Base-by-base conservation (phyloP, 2,888 invertebrate genomes). In the Psylliodes chrysocephalus region DNA sequence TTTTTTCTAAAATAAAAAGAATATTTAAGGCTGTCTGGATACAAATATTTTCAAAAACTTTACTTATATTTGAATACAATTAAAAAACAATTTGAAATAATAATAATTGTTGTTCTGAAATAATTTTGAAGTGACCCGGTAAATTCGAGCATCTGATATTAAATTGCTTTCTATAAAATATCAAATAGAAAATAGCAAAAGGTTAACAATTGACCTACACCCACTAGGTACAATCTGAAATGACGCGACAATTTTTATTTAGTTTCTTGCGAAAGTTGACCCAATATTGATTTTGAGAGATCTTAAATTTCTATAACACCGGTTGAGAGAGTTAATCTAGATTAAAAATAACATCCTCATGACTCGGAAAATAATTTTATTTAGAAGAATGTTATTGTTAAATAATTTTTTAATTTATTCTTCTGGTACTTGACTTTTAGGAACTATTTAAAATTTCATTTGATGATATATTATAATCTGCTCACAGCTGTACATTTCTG, bases 401-500 rank as follows among this genome's bases (percentile, higher is more conserved):
- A 22, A 22, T 22, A 22, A 44, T 44, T 17, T 18, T 17, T 18
- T 18, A 22, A n/a, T 14, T 38, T 38, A 52, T 52, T 52, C 52
- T 52, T 52, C 52, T 52, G 52, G 52, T 22, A 52, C n/a, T 25
- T 40, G 10, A 17, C 18, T 42, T 17, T 18, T 51, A 52, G 44
- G 25, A 33, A 44, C 22, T 33, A 44, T 35, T 52, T 44, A 33
- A n/a, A n/a, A 51, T 35, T 12, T 25, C 40, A 44, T 17, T 51
- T 15, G 22, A 30, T 8, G 18, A 35, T 25, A 15, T n/a, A n/a
- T n/a, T n/a, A n/a, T 12, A 17, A 17, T 10, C 5, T 28, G 15
- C 28, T 25, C 30, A 52, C 22, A 28, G 57, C 52, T 60, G 56
- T 57, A 61, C 56, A 56, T 61, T 53, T 55, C 61, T 75, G 78